Percentiles rank a stretch among this genome's conserved stretches.
Conservation (phyloP, 2,113 vertebrate species). For the Zapornia atra region DNA sequence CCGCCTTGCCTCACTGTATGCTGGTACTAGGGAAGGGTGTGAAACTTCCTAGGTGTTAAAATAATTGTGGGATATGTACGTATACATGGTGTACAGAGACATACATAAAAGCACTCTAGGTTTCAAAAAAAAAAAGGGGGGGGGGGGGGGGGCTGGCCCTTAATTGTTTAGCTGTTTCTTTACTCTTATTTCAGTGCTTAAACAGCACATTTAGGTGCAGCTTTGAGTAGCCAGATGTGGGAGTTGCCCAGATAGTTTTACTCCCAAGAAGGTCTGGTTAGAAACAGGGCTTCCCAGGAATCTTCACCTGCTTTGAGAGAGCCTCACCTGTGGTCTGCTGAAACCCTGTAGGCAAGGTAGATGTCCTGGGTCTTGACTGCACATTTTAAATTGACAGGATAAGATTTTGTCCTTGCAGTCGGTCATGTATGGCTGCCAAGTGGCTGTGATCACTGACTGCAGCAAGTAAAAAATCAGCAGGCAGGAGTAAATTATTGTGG, state of each 20-base stretch:
- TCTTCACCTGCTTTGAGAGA: neutral
- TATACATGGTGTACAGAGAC: accelerated
- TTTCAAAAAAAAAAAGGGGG: neutral
- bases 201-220: neutral
- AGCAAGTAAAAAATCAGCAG: neutral
- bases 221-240: neutral
- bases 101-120: neutral
- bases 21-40: neutral
- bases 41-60: neutral
- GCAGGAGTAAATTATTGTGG: neutral
- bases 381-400: neutral
- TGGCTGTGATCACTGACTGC: neutral
- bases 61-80: neutral
- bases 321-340: neutral
- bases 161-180: neutral
- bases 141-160: neutral
- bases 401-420: neutral
- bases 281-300: neutral
- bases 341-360: neutral
- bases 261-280: neutral
- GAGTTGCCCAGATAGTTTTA: neutral
- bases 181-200: neutral
- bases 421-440: neutral
- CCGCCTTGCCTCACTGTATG: neutral
- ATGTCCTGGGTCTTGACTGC: neutral